Conservation (phyloP, 92 coral and sea anemone species). For the Umimayanthus chanpuru region DNA sequence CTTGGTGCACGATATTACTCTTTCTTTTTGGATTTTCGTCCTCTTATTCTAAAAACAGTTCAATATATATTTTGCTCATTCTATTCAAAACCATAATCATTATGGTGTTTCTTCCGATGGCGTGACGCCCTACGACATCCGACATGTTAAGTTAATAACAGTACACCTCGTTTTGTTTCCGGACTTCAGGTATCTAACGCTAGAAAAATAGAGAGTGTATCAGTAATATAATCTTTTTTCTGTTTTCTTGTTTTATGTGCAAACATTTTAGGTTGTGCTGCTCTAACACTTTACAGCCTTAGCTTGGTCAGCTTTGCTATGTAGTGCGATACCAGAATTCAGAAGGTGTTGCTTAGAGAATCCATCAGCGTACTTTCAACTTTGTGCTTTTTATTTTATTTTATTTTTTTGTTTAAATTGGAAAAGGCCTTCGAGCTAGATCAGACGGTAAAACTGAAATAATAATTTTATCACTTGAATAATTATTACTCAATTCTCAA, state of each 20-base stretch:
- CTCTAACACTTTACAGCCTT: neutral
- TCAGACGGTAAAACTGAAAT: neutral
- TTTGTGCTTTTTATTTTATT: neutral
- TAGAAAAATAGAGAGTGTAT: neutral
- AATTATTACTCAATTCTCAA: neutral
- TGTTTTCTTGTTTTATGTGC: neutral
- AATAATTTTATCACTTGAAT: neutral
- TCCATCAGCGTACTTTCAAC: too few species aligned
- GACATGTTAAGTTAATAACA: neutral
- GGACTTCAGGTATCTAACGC: neutral
- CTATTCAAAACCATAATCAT: neutral
- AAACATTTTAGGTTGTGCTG: neutral
- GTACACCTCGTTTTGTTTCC: constrained; percentile 2
- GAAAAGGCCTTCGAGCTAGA: neutral
- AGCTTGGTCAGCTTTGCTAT: neutral
- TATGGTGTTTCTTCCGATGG: neutral
- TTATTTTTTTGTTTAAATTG: neutral
- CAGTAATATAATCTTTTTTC: neutral
- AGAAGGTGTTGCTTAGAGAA: neutral
- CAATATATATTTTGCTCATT: neutral
- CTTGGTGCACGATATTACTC: neutral
- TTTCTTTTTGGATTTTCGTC: neutral
- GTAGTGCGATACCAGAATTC: neutral
- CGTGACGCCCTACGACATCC: neutral
- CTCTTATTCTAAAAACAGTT: neutral